phyloP scores from a whole-genome alignment of 2,797 vertebrate species.

The Epinephelus malabaricus region DNA sequence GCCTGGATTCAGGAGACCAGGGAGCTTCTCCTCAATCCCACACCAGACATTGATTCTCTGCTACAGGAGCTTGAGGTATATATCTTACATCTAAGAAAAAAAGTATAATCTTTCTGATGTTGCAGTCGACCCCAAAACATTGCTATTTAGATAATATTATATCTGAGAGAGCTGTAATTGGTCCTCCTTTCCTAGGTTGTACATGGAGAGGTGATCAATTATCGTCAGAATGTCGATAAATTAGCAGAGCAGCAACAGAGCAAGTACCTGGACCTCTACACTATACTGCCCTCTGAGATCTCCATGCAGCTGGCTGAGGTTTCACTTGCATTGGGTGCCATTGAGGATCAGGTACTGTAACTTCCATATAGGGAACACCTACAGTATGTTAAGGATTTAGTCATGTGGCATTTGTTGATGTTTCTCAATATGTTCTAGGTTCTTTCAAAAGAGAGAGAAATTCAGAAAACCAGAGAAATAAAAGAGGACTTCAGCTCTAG shows the following conservation, averaged over 20 bases:
- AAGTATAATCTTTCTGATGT: not conserved
- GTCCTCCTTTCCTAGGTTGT: conserved; percentile 82
- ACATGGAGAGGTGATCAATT: conserved; percentile 88
- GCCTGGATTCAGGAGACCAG: conserved; percentile 95
- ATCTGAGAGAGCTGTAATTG: conserved; percentile 1
- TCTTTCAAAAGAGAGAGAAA: conserved; percentile 92
- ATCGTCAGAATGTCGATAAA: conserved; percentile 92
- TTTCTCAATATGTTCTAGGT: conserved; percentile 84
- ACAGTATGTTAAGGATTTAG: not conserved
- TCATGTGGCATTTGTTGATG: not conserved
- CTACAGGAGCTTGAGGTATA: conserved; percentile 94
- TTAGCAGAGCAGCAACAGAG: conserved; percentile 94
- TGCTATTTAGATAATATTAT: not conserved
- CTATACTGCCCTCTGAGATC: conserved; percentile 94
- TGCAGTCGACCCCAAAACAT: not conserved
- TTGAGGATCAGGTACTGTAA: conserved; percentile 92
- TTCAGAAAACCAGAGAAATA: conserved; percentile 90
- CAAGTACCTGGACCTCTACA: conserved; percentile 94
- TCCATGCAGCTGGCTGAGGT: conserved; percentile 96
- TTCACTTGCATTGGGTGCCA: conserved; percentile 90
- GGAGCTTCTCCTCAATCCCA: conserved; percentile 93
- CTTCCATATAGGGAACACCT: not conserved
- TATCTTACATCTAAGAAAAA: not conserved
- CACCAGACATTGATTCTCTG: conserved; percentile 90
- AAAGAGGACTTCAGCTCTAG: conserved; percentile 91